Evolutionary conservation across 2,888 invertebrate genomes (phyloP), one percentile per base, ranked within the genome.

Genomic region (Acholoe squamosa): DNA sequence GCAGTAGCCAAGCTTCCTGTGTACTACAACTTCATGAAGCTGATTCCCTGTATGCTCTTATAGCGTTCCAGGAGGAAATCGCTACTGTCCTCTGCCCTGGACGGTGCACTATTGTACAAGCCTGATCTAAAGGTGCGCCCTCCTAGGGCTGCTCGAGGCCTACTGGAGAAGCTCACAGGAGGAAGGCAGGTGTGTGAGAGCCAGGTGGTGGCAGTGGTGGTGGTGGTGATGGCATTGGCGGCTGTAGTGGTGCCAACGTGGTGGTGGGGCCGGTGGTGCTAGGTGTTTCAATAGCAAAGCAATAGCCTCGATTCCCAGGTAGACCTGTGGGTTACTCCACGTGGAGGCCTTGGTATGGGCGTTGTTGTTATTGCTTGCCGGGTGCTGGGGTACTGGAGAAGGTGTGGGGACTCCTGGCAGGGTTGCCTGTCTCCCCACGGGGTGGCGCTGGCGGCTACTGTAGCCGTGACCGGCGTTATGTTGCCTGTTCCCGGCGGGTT

Each of bases 361-460:
- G 22, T 19, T 61, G 61, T 61, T 61, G n/a, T 61, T 61, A 61
- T n/a, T 61, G 61, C 61, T n/a, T 61, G 61, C 61, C 14, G 61
- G 43, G 43, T 43, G 43, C 43, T 43, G 43, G 43, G 43, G 43
- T 43, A 43, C 43, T 43, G 43, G 43, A 43, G 43, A 43, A 10
- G 43, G 43, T 43, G 43, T 43, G 43, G 43, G 43, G 43, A 43
- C 43, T 43, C 43, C 43, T 43, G 10, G 43, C 10, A 10, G 43
- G 43, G 43, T 43, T 43, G 5, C 43, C 43, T 43, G 43, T 43
- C 43, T 43, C 43, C 43, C 22, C 22, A 3, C 19, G 61, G 61
- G 61, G 61, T 61, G 61, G 61, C 19, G 61, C 61, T 61, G 61
- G 61, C 1, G 61, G 61, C n/a, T 19, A 61, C 22, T 19, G 61